Evolutionary conservation across 1,140 invertebrate genomes (phyloP).

Genomic region (Heliothis subflexa): DNA sequence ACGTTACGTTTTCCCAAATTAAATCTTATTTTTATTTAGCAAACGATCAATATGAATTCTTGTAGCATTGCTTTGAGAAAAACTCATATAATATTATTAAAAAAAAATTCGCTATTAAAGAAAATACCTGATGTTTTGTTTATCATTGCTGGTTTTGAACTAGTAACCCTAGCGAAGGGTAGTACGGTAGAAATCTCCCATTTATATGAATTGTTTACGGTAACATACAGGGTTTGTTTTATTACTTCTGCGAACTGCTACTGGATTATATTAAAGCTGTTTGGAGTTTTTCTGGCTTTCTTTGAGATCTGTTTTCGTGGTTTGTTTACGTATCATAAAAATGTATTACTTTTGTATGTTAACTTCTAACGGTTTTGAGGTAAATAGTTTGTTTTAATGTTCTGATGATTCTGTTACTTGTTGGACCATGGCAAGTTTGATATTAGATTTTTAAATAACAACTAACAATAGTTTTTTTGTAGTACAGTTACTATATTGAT

Average conservation of each 20-base stretch:
- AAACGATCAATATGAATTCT: too few species aligned
- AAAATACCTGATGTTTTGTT: neutral
- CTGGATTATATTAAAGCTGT: conserved; percentile 26
- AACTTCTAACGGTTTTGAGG: neutral
- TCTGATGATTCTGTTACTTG: neutral
- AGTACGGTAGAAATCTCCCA: conserved; percentile 1
- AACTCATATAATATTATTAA: too few species aligned
- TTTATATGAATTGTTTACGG: conserved; percentile 37
- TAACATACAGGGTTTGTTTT: conserved; percentile 35
- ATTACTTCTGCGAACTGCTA: conserved; percentile 21
- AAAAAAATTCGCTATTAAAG: too few species aligned
- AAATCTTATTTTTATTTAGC: too few species aligned
- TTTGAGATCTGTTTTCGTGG: neutral
- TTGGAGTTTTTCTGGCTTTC: neutral
- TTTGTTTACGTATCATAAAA: conserved; percentile 1
- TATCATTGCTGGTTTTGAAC: neutral
- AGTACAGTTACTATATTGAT: too few species aligned
- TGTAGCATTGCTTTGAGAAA: too few species aligned
- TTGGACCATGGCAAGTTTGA: too few species aligned
- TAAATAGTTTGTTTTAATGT: neutral
- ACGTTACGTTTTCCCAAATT: neutral
- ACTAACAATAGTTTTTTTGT: too few species aligned
- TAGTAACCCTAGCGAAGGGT: neutral
- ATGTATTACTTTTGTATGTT: neutral
- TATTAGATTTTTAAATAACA: too few species aligned